These are phyloP conservation scores for Torymus aiolomorphi DNA, from an alignment of 2,888 invertebrate species.

Conservation along the genomic window DNA sequence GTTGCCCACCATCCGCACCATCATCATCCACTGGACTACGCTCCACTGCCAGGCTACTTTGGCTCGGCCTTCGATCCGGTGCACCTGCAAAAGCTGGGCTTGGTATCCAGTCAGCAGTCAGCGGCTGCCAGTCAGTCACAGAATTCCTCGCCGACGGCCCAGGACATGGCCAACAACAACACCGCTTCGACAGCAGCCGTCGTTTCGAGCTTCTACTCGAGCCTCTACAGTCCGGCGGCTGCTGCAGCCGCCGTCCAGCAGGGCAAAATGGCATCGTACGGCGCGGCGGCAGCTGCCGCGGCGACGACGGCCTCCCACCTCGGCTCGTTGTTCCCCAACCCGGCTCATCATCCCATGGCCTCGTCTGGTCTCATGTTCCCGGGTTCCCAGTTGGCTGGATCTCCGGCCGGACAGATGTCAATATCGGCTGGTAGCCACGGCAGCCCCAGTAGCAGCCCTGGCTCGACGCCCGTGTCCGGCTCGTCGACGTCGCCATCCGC, in stretches of 20 bases:
- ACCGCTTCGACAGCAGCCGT: constrained; percentile 78
- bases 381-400: constrained; percentile 2
- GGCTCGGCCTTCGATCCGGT: constrained; percentile 84
- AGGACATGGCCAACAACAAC: constrained; percentile 77
- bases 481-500: constrained; percentile 73
- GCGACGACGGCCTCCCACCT: constrained; percentile 58
- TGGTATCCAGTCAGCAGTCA: constrained; percentile 63
- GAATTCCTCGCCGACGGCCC: constrained; percentile 74
- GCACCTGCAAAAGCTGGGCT: constrained; percentile 78
- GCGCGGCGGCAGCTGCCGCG: constrained; percentile 63
- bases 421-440: constrained; percentile 64
- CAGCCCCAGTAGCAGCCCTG: constrained; percentile 67
- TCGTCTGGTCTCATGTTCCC: constrained; percentile 41
- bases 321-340: constrained; percentile 38
- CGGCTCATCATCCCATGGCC: constrained; percentile 34
- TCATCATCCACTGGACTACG: constrained; percentile 81
- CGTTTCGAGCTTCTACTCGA: constrained; percentile 83
- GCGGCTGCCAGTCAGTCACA: constrained; percentile 73
- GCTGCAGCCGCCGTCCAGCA: constrained; percentile 79
- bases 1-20: constrained; percentile 76
- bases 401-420: not conserved
- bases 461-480: constrained; percentile 63
- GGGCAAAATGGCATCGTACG: constrained; percentile 78
- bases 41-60: constrained; percentile 83
- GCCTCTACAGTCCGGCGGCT: constrained; percentile 79